These are phyloP conservation scores for Drosophila koepferae DNA, from an alignment of 2,888 invertebrate species.

Conservation along the genomic window DNA sequence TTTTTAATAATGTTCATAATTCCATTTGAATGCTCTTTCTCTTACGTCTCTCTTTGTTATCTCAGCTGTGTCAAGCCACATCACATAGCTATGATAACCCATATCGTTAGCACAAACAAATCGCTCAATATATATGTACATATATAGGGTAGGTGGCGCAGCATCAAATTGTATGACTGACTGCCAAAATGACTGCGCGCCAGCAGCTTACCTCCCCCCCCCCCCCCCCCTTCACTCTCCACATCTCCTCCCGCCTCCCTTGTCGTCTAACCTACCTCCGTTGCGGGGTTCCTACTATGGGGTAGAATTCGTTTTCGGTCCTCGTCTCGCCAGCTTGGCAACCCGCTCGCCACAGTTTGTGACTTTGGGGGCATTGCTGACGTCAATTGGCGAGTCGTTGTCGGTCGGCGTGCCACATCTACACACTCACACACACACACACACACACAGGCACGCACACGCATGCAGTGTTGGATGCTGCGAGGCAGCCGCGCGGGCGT, in stretches of 20 bases:
- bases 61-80: slow-evolving; percentile 10
- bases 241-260: neutral
- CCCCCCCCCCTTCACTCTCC: neutral
- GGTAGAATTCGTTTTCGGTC: slow-evolving; percentile 23
- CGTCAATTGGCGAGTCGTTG: slow-evolving; percentile 83
- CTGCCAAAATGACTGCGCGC: slow-evolving; percentile 72
- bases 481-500: slow-evolving; percentile 71
- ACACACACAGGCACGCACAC: slow-evolving; percentile 3
- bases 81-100: neutral
- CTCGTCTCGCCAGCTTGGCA: slow-evolving; percentile 66
- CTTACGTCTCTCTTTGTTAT: too few relatives aligned
- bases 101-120: slow-evolving; percentile 1
- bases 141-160: slow-evolving; percentile 48
- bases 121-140: slow-evolving; percentile 10
- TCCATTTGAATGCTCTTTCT: too few relatives aligned
- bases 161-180: slow-evolving; percentile 75
- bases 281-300: slow-evolving; percentile 13
- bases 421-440: slow-evolving; percentile 32
- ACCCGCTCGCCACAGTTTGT: slow-evolving; percentile 68
- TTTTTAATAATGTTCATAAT: too few relatives aligned
- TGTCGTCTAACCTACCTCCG: neutral
- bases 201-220: slow-evolving; percentile 3
- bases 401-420: slow-evolving; percentile 80
- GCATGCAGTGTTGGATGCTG: slow-evolving; percentile 9
- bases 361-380: slow-evolving; percentile 85